phyloP scores from a whole-genome alignment of 2,888 invertebrate genomes.

The Cyclophora albipunctata region DNA sequence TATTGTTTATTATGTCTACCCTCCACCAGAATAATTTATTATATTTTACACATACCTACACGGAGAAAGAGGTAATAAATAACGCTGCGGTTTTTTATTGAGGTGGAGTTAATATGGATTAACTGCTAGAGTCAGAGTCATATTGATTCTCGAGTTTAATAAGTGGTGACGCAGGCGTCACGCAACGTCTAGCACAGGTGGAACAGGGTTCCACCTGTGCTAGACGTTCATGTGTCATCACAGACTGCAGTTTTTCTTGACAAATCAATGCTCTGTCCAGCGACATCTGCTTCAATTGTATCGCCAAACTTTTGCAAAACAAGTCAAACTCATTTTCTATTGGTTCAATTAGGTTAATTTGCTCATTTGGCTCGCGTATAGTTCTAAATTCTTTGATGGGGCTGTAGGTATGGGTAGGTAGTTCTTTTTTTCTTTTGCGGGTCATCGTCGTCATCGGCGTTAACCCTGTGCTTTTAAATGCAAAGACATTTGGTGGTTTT shows the following conservation, averaged over 20 bases:
- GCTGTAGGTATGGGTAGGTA: slow-evolving; percentile 12
- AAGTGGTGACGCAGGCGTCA: background rate
- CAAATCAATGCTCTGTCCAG: slow-evolving; percentile 15
- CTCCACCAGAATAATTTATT: no score
- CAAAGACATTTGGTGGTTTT: background rate
- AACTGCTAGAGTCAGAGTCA: slow-evolving; percentile 1
- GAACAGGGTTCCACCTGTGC: slow-evolving; percentile 10
- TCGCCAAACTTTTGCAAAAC: slow-evolving; percentile 19
- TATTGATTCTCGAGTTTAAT: background rate
- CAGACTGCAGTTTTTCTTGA: slow-evolving; percentile 17
- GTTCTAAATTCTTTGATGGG: slow-evolving; percentile 12
- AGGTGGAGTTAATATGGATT: background rate
- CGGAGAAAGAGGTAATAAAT: background rate
- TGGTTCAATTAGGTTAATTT: background rate
- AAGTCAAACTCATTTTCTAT: slow-evolving; percentile 18
- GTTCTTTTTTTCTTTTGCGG: no score
- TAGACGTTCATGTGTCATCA: slow-evolving; percentile 15
- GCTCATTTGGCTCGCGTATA: slow-evolving; percentile 7
- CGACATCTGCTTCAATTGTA: slow-evolving; percentile 19
- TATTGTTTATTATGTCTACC: no score
- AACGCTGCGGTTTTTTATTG: no score
- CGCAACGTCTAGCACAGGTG: no score
- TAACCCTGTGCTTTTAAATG: background rate
- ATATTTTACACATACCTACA: no score
- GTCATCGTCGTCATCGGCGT: no score